phyloP scores from a whole-genome alignment of 2,113 vertebrate genomes.

The Variabilichromis moorii region DNA sequence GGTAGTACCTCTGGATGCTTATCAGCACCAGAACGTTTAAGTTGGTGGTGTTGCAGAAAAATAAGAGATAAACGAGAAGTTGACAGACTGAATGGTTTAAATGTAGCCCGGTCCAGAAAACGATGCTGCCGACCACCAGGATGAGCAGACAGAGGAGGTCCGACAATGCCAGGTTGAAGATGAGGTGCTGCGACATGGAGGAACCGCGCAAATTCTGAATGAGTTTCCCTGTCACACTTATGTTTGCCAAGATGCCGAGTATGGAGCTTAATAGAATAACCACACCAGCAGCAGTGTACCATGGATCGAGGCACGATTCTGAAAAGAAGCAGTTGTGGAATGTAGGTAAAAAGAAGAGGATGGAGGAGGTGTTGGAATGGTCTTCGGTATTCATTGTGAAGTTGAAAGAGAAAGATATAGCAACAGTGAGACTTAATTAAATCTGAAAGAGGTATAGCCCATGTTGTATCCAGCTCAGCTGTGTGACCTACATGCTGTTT shows the following conservation, averaged over 20 bases:
- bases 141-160: neutral
- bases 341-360: neutral
- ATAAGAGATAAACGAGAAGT: neutral
- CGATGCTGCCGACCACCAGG: neutral
- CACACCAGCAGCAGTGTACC: neutral
- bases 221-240: neutral
- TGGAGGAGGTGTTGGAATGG: neutral
- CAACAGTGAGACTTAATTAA: neutral
- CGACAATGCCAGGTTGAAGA: neutral
- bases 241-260: neutral
- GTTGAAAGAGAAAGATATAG: neutral
- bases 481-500: neutral
- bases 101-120: neutral
- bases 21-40: neutral
- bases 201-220: neutral
- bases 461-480: neutral
- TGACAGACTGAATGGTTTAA: neutral
- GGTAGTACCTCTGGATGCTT: slow-evolving; percentile 10
- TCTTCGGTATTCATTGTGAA: neutral
- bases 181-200: neutral
- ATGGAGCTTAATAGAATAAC: neutral
- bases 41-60: neutral
- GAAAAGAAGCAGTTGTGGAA: neutral
- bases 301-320: neutral
- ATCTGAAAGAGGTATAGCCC: neutral